These are phyloP conservation scores for Morinoia aosen DNA, from an alignment of 2,888 invertebrate genomes.

Conservation along the genomic window DNA sequence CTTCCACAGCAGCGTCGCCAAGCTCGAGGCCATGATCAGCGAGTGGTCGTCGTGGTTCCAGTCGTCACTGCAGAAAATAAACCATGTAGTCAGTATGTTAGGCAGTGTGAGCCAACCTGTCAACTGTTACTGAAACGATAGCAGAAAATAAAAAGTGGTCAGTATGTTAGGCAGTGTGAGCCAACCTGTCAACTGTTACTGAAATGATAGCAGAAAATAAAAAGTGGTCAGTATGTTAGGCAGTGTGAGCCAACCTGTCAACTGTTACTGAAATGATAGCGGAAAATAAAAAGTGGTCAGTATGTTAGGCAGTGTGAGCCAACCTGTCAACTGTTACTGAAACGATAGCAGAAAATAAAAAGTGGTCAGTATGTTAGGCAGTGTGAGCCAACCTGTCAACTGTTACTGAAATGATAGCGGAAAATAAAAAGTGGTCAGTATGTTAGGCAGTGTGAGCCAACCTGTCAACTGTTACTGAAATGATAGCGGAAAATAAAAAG, in stretches of 20 bases:
- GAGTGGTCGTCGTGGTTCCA: conserved; percentile 78
- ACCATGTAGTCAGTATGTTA: conserved; percentile 61
- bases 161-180: conserved; percentile 59
- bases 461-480: too few species aligned
- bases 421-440: too few species aligned
- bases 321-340: conserved; percentile 53
- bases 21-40: conserved; percentile 82
- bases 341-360: conserved; percentile 69
- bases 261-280: conserved; percentile 51
- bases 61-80: conserved; percentile 75
- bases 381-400: too few species aligned
- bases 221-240: conserved; percentile 62
- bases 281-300: conserved; percentile 68
- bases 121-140: conserved; percentile 1
- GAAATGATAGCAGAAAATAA: conserved; percentile 66
- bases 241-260: conserved; percentile 59
- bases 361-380: too few species aligned
- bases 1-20: conserved; percentile 85
- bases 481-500: too few species aligned
- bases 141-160: conserved; percentile 68
- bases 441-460: too few species aligned
- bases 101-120: conserved; percentile 58
- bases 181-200: conserved; percentile 54
- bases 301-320: conserved; percentile 59
- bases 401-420: too few species aligned